Percentiles rank a stretch among this genome's conserved stretches.
Evolutionary conservation across 1,140 invertebrate species (phyloP).

Genomic region (Chlorops oryzae): DNA sequence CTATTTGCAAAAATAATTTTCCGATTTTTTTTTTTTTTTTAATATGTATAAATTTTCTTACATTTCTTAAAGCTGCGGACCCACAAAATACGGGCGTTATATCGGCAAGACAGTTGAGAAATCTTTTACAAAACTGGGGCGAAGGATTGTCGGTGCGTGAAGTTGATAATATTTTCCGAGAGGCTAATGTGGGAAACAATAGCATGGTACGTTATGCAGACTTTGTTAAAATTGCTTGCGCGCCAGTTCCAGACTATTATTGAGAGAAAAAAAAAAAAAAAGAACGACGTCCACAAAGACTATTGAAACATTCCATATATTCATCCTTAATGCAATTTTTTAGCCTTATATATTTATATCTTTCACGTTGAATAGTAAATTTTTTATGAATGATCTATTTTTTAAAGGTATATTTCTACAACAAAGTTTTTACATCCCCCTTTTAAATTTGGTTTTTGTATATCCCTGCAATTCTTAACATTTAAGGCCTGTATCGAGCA

Average conservation of each 20-base stretch:
- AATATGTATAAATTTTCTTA: too few species aligned
- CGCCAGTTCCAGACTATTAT: conserved; percentile 92
- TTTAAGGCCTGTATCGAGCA: too few species aligned
- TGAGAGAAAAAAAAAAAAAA: conserved; percentile 45
- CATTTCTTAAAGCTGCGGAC: conserved; percentile 80
- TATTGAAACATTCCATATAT: not conserved
- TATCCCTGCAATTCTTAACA: too few species aligned
- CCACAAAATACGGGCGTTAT: conserved; percentile 66
- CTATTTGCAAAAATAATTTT: too few species aligned
- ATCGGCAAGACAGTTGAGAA: conserved; percentile 74
- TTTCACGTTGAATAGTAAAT: too few species aligned
- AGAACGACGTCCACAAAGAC: not conserved
- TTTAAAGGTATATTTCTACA: too few species aligned
- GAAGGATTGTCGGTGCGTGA: conserved; percentile 85
- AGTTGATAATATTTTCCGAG: conserved; percentile 89
- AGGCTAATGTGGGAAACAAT: conserved; percentile 79
- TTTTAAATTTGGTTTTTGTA: too few species aligned
- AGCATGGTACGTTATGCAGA: conserved; percentile 84
- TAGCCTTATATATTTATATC: too few species aligned
- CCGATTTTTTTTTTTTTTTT: too few species aligned
- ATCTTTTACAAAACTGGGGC: conserved; percentile 85
- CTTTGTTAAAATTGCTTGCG: conserved; percentile 89
- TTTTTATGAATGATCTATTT: too few species aligned
- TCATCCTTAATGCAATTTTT: not conserved
- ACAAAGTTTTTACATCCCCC: too few species aligned